Evolutionary conservation across 2,888 invertebrate genomes (phyloP).

Genomic region (Cremastobaeus sp.): DNA sequence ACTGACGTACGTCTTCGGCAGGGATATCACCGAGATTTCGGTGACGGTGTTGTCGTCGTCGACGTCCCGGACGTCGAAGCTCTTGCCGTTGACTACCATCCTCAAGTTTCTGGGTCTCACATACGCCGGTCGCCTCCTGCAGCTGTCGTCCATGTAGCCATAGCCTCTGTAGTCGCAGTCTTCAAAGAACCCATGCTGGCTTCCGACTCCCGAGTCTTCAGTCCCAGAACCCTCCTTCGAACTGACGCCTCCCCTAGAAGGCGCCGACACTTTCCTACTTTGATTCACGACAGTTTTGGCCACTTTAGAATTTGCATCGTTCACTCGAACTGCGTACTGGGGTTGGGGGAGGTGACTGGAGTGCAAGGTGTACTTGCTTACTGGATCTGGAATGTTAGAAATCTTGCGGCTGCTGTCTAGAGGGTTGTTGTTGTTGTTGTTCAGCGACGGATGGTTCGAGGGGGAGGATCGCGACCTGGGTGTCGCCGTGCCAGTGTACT

Average conservation of each 20-base stretch:
- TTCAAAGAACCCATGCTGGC: constrained; percentile 73
- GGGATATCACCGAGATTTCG: constrained; percentile 82
- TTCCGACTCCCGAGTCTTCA: constrained; percentile 83
- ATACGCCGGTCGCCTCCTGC: constrained; percentile 71
- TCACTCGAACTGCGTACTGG: constrained; percentile 83
- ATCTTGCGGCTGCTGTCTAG: constrained; percentile 58
- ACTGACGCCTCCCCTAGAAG: constrained; percentile 80
- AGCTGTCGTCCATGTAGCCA: constrained; percentile 73
- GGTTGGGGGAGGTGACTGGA: constrained; percentile 87
- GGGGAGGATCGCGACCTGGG: constrained; percentile 77
- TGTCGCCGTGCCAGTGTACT: constrained; percentile 73
- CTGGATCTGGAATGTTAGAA: constrained; percentile 72
- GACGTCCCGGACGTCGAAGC: constrained; percentile 87
- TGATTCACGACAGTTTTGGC: constrained; percentile 87
- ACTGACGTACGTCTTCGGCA: constrained; percentile 79
- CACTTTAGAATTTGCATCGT: constrained; percentile 83
- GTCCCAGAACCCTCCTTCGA: constrained; percentile 82
- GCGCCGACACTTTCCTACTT: constrained; percentile 81
- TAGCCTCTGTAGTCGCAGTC: constrained; percentile 70
- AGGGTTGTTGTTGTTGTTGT: constrained; percentile 59
- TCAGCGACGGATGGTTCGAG: constrained; percentile 73
- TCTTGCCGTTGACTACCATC: constrained; percentile 86
- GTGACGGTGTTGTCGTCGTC: constrained; percentile 83
- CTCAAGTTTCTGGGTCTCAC: constrained; percentile 85
- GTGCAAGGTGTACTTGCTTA: constrained; percentile 83